These are phyloP conservation scores for Ciconia boyciana DNA, from an alignment of 2,113 vertebrate species.

Conservation along the genomic window DNA sequence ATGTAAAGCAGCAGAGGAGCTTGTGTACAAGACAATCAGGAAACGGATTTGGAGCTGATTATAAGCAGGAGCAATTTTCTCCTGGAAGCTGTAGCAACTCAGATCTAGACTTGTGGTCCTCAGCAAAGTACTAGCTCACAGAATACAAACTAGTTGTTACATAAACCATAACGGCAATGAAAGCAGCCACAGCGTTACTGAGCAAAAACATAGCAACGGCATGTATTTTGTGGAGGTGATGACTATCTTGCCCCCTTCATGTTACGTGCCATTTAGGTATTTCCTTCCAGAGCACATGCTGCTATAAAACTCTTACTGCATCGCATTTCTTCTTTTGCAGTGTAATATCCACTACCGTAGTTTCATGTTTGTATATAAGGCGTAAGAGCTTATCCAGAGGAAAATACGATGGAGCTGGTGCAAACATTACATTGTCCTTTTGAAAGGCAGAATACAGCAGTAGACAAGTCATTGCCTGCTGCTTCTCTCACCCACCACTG, in stretches of 20 bases:
- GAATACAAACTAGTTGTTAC: background rate
- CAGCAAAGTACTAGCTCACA: background rate
- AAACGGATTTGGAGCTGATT: background rate
- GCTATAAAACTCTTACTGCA: background rate
- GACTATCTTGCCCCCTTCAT: background rate
- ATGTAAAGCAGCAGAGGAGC: background rate
- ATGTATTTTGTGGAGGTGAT: background rate
- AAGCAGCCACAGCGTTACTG: background rate
- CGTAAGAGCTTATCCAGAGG: background rate
- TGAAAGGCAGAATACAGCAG: background rate
- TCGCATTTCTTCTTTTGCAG: background rate
- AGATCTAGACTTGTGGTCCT: background rate
- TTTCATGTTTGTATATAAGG: background rate
- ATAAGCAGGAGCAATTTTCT: background rate
- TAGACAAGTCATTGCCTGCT: background rate
- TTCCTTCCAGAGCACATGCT: background rate
- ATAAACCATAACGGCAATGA: background rate
- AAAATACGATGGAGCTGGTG: background rate
- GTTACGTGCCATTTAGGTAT: background rate
- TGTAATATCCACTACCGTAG: background rate
- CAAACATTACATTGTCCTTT: rapidly evolving
- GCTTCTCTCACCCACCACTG: background rate
- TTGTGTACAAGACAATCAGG: background rate
- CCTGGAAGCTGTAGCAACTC: background rate
- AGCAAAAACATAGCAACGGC: background rate